Evolutionary conservation across 2,888 invertebrate species (phyloP).

Genomic region (Lithophane semibrunnea): DNA sequence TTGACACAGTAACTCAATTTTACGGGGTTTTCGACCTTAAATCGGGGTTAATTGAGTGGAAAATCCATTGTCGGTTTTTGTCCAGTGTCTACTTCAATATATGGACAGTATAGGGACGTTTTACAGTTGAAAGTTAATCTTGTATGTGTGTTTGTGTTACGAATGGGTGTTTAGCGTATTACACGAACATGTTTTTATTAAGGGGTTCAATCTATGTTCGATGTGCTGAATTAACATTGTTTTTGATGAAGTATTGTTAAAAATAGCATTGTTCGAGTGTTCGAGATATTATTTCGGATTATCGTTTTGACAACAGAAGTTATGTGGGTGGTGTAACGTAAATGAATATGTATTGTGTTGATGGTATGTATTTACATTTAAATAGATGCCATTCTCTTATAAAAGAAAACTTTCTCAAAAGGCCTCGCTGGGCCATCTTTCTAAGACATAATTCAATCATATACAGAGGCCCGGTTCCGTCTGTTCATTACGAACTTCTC

Average conservation of each 20-base stretch:
- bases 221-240: conserved; percentile 57
- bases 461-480: neutral
- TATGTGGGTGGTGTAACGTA: neutral
- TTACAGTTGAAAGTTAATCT: conserved; percentile 66
- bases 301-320: conserved; percentile 26
- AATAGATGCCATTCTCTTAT: too few species aligned
- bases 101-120: conserved; percentile 48
- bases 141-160: conserved; percentile 66
- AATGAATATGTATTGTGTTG: conserved; percentile 3
- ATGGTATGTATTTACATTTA: neutral
- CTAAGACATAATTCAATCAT: neutral
- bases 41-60: conserved; percentile 67
- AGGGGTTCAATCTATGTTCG: conserved; percentile 57
- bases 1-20: conserved; percentile 67
- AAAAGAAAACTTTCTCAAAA: neutral
- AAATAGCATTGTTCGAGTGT: conserved; percentile 32
- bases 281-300: conserved; percentile 18
- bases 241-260: conserved; percentile 30
- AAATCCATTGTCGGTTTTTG: conserved; percentile 62
- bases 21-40: conserved; percentile 68
- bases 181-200: conserved; percentile 59
- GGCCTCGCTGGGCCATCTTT: neutral
- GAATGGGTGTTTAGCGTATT: conserved; percentile 63
- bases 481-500: neutral
- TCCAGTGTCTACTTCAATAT: conserved; percentile 46